Conservation (phyloP, 1,140 invertebrate genomes). For the Anastatus disparis region DNA sequence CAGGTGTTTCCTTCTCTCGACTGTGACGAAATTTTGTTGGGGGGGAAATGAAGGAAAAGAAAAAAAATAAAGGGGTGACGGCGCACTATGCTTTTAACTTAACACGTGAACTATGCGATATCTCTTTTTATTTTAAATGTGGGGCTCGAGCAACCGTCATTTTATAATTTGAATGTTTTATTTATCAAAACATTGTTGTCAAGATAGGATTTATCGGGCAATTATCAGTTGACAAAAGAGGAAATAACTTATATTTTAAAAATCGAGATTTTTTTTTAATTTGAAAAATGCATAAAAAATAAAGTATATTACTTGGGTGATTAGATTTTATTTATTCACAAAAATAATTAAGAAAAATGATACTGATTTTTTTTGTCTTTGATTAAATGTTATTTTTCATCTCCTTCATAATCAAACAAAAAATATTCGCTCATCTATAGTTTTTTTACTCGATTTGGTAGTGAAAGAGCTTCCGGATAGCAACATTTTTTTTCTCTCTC, state of each 20-base stretch:
- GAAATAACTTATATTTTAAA: too few relatives aligned
- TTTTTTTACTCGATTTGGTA: slow-evolving; percentile 26
- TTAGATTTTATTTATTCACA: too few relatives aligned
- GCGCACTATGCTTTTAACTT: neutral
- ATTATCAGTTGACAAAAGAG: too few relatives aligned
- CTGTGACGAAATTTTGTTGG: slow-evolving; percentile 23
- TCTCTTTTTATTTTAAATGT: neutral
- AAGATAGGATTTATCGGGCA: too few relatives aligned
- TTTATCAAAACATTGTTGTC: neutral
- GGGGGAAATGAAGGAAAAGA: too few relatives aligned
- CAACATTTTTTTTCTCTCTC: slow-evolving; percentile 19
- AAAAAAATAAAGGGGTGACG: slow-evolving; percentile 20
- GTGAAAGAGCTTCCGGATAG: slow-evolving; percentile 25
- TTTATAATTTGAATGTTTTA: neutral
- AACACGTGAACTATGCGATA: neutral
- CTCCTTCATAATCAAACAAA: neutral
- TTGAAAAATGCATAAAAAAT: too few relatives aligned
- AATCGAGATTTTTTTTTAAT: too few relatives aligned
- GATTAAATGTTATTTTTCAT: too few relatives aligned
- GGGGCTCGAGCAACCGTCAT: neutral
- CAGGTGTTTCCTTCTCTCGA: slow-evolving; percentile 30
- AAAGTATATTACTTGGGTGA: too few relatives aligned
- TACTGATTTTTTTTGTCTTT: too few relatives aligned
- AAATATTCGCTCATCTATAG: neutral
- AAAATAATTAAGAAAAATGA: too few relatives aligned